Percentiles rank a stretch among this genome's conserved stretches.
These are phyloP conservation scores for Lasiommata megera DNA, from an alignment of 2,888 invertebrate species.

Conservation along the genomic window DNA sequence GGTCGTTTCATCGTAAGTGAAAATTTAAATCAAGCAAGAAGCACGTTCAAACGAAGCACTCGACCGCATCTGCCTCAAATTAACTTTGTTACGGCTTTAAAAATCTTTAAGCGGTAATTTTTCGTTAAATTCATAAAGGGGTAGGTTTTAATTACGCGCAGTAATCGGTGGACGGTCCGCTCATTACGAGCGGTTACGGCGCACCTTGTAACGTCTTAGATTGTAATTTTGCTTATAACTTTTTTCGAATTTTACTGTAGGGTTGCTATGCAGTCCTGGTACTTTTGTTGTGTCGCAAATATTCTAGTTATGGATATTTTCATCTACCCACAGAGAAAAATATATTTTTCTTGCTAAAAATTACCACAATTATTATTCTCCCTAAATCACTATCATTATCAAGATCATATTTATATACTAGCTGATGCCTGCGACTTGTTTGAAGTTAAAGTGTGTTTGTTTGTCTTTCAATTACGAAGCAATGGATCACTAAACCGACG, in stretches of 20 bases:
- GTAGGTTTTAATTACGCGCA: constrained; percentile 46
- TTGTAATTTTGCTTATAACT: constrained; percentile 13
- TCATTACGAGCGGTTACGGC: constrained; percentile 8
- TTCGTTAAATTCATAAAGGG: constrained; percentile 46
- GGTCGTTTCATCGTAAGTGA: too few relatives aligned
- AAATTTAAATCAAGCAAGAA: constrained; percentile 14
- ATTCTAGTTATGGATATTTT: too few relatives aligned
- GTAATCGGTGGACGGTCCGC: constrained; percentile 13
- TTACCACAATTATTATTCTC: too few relatives aligned
- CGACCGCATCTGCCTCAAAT: constrained; percentile 54
- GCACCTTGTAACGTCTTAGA: constrained; percentile 25
- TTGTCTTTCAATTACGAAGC: too few relatives aligned
- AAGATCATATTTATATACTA: too few relatives aligned
- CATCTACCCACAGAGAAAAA: too few relatives aligned
- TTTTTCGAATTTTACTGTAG: not conserved
- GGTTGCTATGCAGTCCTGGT: not conserved
- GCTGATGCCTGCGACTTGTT: too few relatives aligned
- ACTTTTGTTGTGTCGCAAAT: not conserved
- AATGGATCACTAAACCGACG: too few relatives aligned
- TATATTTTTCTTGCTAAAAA: too few relatives aligned
- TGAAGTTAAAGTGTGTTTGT: too few relatives aligned
- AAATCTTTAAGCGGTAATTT: constrained; percentile 57
- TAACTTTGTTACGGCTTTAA: constrained; percentile 48
- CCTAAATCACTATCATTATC: too few relatives aligned
- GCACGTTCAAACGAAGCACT: constrained; percentile 43